These are phyloP conservation scores for Eubasilissa splendida DNA, from an alignment of 2,888 invertebrate genomes.

Conservation along the genomic window DNA sequence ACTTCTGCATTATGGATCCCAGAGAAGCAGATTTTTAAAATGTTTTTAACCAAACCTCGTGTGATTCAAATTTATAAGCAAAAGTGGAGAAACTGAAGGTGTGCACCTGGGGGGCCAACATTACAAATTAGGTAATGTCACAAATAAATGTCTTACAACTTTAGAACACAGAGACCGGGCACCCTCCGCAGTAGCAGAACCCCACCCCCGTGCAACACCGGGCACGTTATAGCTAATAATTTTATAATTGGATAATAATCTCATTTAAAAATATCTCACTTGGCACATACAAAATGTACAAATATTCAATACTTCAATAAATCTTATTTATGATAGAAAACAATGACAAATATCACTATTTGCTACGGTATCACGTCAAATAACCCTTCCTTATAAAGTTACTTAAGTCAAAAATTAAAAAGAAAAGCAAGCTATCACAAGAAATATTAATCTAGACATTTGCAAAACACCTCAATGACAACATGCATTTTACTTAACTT, in stretches of 20 bases:
- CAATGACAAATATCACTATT: constrained; percentile 56
- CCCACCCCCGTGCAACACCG: not conserved
- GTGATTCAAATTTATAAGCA: too few relatives aligned
- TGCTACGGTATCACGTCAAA: constrained; percentile 55
- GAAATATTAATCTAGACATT: constrained; percentile 29
- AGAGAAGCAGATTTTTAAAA: too few relatives aligned
- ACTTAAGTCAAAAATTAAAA: constrained; percentile 35
- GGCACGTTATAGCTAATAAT: constrained; percentile 48
- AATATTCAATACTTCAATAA: constrained; percentile 55
- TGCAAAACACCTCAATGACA: constrained; percentile 16
- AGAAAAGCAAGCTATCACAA: constrained; percentile 32
- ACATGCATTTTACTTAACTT: constrained; percentile 17
- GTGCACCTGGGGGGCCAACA: too few relatives aligned
- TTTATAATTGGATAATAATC: constrained; percentile 56
- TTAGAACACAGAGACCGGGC: too few relatives aligned
- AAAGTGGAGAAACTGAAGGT: too few relatives aligned
- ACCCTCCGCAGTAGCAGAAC: too few relatives aligned
- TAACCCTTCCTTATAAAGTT: constrained; percentile 36
- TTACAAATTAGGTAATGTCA: too few relatives aligned
- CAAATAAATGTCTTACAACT: too few relatives aligned
- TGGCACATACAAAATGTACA: constrained; percentile 58
- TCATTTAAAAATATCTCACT: constrained; percentile 58
- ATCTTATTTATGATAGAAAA: constrained; percentile 58
- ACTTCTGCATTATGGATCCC: too few relatives aligned
- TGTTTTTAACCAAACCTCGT: too few relatives aligned